phyloP scores from a whole-genome alignment of 2,888 invertebrate species.

The Thereva nobilitata region DNA sequence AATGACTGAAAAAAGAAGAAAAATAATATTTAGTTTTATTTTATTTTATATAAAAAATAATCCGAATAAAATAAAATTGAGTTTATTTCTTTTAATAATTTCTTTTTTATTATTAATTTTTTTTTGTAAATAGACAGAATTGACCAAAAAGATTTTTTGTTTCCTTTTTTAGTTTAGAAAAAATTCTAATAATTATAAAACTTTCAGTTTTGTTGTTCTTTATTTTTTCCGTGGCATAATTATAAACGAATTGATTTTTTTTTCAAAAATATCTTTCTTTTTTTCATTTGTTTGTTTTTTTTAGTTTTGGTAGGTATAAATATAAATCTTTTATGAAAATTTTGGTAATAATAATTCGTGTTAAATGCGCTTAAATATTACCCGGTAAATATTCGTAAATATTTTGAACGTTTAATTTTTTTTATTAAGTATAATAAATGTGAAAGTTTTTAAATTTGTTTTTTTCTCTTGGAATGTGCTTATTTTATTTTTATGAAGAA shows the following conservation, averaged over 20 bases:
- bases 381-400: slow-evolving; percentile 22
- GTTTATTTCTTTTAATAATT: too few species aligned
- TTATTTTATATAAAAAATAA: slow-evolving; percentile 1
- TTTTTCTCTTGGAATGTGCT: slow-evolving; percentile 15
- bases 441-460: slow-evolving; percentile 22
- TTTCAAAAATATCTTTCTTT: neutral
- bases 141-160: too few species aligned
- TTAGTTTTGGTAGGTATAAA: slow-evolving; percentile 23
- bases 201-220: too few species aligned
- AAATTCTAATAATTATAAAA: slow-evolving; percentile 13
- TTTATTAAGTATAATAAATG: slow-evolving; percentile 13
- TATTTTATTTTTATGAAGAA: neutral
- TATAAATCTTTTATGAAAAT: slow-evolving; percentile 29
- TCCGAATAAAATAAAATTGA: too few species aligned
- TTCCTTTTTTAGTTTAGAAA: slow-evolving; percentile 4
- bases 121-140: too few species aligned
- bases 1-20: slow-evolving; percentile 21
- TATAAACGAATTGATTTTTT: slow-evolving; percentile 13
- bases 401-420: slow-evolving; percentile 19
- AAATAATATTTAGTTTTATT: slow-evolving; percentile 21
- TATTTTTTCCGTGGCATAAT: neutral
- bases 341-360: slow-evolving; percentile 12
- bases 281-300: slow-evolving; percentile 2
- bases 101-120: slow-evolving; percentile 11
- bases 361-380: slow-evolving; percentile 13